Percentiles rank a stretch among this genome's conserved stretches.
Evolutionary conservation across 2,888 invertebrate species (phyloP).

Genomic region (Capitulum mitella): DNA sequence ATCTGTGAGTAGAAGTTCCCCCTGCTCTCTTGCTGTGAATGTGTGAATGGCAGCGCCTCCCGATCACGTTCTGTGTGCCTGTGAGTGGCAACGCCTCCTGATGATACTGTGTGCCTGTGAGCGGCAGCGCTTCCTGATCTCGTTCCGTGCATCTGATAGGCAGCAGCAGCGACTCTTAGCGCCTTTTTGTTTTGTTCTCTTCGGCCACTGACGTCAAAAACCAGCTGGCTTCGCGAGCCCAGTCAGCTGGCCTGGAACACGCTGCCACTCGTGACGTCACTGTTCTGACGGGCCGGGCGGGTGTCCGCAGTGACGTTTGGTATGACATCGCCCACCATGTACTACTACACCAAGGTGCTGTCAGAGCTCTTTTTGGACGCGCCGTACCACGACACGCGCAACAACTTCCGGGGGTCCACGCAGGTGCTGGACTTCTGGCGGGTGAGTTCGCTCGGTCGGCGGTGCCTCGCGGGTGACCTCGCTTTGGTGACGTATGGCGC

Average conservation of each 20-base stretch:
- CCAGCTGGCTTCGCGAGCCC: too few species aligned
- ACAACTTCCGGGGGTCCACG: conserved; percentile 39
- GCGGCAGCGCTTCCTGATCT: conserved; percentile 25
- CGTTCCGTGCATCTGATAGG: too few species aligned
- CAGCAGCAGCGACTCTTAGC: too few species aligned
- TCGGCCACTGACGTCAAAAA: too few species aligned
- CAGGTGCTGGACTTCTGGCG: conserved; percentile 54
- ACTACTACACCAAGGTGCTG: conserved; percentile 55
- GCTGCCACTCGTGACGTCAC: too few species aligned
- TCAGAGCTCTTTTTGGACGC: conserved; percentile 51
- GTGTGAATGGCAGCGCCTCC: too few species aligned
- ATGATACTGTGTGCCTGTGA: conserved; percentile 38
- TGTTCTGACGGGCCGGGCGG: too few species aligned
- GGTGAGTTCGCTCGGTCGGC: conserved; percentile 31
- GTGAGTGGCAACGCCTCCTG: conserved; percentile 32
- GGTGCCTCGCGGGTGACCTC: too few species aligned
- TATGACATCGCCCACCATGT: conserved; percentile 52
- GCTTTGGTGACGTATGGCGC: background rate
- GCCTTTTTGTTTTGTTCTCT: too few species aligned
- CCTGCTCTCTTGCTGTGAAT: background rate
- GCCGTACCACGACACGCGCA: conserved; percentile 40
- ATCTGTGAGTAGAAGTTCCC: conserved; percentile 36
- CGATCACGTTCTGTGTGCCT: too few species aligned
- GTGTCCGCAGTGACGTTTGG: conserved; percentile 43
- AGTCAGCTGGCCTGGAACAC: too few species aligned